Evolutionary conservation across 2,888 invertebrate species (phyloP), one percentile per base, ranked within the genome.

Genomic region (Stegana nigrithorax): DNA sequence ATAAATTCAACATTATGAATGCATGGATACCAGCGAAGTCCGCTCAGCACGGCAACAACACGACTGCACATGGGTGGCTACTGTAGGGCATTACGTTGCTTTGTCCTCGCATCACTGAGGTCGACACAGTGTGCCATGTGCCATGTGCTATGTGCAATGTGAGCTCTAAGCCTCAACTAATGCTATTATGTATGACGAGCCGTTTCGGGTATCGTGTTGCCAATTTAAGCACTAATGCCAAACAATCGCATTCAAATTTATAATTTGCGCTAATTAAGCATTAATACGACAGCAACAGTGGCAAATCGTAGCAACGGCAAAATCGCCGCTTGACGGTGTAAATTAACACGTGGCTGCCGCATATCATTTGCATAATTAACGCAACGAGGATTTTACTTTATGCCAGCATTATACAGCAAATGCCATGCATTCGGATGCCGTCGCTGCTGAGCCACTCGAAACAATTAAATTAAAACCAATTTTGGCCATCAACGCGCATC

Each of bases 381-480:
- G 36, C 27, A 55, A 55, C n/a, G n/a, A n/a, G n/a, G n/a, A n/a
- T 55, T 21, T 32, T 55, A 19, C 53, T 55, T 55, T 55, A 32
- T 55, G 53, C n/a, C n/a, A n/a, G n/a, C n/a, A n/a, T n/a, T n/a
- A n/a, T n/a, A 32, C 32, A 32, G 32, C 12, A 32, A 55, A 55
- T 55, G 32, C 29, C 17, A 32, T 21, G 21, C 53, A 5, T 17
- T 4, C 45, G 23, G 21, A 45, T 19, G 19, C 45, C 47, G 23
- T 8, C 2, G 27, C 12, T 19, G 19, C 45, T 23, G 23, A 7
- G 2, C 14, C 12, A 55, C 17, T 55, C 21, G 12, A 17, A 55
- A 59, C 73, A 75, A 75, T 75, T 69, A 72, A 75, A 75, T 72
- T 72, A 71, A 77, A 55, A 75, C 72, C 71, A 72, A 73, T 72